Evolutionary conservation across 92 coral and sea anemone genomes (phyloP).

Genomic region (Porites rus): DNA sequence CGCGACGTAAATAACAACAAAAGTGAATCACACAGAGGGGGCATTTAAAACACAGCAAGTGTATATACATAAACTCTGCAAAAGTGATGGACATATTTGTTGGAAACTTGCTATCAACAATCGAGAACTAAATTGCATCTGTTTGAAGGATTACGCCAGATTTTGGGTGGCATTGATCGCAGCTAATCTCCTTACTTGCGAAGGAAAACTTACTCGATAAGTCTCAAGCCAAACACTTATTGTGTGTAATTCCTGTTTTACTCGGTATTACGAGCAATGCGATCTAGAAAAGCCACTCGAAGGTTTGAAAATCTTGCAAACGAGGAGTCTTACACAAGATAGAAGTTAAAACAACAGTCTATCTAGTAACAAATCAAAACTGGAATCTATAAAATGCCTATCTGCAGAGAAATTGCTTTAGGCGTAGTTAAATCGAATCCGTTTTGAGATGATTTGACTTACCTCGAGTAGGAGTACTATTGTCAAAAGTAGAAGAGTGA

Average conservation of each 20-base stretch:
- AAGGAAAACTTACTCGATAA: background rate
- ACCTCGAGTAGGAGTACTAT: slow-evolving; percentile 19
- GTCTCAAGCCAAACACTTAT: background rate
- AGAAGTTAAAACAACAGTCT: background rate
- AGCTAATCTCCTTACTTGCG: background rate
- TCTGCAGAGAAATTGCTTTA: background rate
- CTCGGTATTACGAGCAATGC: background rate
- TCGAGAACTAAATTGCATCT: background rate
- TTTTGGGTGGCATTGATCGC: slow-evolving; percentile 21
- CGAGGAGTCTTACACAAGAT: background rate
- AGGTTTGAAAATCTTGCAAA: background rate
- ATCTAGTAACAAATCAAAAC: background rate
- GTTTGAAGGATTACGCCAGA: background rate
- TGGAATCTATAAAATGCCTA: background rate
- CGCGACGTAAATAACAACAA: slow-evolving; percentile 3
- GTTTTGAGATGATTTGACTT: background rate
- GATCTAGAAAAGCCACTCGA: background rate
- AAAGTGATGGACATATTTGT: background rate
- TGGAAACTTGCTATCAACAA: background rate
- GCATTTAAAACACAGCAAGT: background rate
- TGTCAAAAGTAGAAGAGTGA: background rate
- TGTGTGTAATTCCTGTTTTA: no score
- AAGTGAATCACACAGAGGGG: background rate
- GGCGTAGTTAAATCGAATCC: background rate
- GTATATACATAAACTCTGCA: background rate